Percentiles rank a stretch among this genome's conserved stretches.
These are phyloP conservation scores for Acarapis woodi DNA, from an alignment of 1,140 invertebrate species.

Conservation along the genomic window DNA sequence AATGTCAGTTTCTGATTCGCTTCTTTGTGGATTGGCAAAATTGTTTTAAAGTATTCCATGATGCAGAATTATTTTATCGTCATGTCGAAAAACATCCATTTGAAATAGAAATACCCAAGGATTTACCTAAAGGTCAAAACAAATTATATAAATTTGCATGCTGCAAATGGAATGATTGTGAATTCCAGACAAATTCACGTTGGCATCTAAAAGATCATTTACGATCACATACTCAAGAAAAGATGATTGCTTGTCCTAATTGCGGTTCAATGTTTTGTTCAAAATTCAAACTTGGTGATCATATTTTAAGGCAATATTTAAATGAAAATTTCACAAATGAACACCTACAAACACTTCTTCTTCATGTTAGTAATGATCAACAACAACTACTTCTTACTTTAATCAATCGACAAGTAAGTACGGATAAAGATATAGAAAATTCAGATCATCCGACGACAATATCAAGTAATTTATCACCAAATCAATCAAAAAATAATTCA, in stretches of 20 bases:
- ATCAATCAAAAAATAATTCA: too few relatives aligned
- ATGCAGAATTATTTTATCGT: conserved; percentile 28
- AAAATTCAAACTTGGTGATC: conserved; percentile 51
- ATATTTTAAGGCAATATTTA: conserved; percentile 38
- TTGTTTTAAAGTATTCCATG: conserved; percentile 20
- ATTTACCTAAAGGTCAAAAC: too few relatives aligned
- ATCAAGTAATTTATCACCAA: neutral
- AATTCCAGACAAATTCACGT: neutral
- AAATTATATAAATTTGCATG: conserved; percentile 14
- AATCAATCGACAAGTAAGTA: too few relatives aligned
- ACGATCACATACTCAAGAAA: conserved; percentile 51
- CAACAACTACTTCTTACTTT: neutral
- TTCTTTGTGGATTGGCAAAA: conserved; percentile 49
- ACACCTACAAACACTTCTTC: neutral
- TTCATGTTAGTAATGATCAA: conserved; percentile 3
- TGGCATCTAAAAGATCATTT: conserved; percentile 34
- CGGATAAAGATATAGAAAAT: too few relatives aligned
- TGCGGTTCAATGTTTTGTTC: conserved; percentile 54
- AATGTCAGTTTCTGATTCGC: too few relatives aligned
- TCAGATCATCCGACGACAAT: neutral
- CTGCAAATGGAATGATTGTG: conserved; percentile 18
- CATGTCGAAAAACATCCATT: conserved; percentile 24
- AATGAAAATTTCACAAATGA: conserved; percentile 15
- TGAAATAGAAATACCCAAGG: conserved; percentile 2
- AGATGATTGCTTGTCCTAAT: conserved; percentile 49